Base-by-base conservation (phyloP, 2,888 invertebrate species). In the Dryococelus australis region DNA sequence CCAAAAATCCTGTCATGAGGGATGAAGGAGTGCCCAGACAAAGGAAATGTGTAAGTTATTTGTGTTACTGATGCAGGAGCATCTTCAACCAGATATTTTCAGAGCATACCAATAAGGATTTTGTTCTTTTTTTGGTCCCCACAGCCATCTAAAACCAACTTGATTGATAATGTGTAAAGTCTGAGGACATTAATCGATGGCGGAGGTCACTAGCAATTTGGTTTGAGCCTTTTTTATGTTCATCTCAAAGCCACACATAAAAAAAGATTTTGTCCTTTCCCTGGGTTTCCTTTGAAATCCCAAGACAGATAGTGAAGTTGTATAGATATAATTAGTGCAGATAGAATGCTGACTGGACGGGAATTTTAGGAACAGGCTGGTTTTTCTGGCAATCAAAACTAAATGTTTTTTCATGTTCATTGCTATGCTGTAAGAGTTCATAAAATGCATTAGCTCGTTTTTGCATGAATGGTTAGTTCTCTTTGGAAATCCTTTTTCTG, bases 361-460 rank as follows among this genome's bases (percentile, higher is more conserved):
- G 27, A 26, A 79, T 79, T 79, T 79, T 79, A 26, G 79, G 79
- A 79, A 79, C 16, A 9, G 20, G 24, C 79, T 79, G n/a, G 24
- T 47, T 81, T 26, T 81, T n/a, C 81, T 81, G 81, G 16, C 81
- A 81, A 81, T n/a, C 81, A 81, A n/a, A 81, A 26, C 24, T 81
- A 81, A 81, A 81, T 81, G 26, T n/a, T 81, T 3, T 81, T n/a
- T 81, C 26, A 16, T 81, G 81, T 3, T 81, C 81, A 81, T 12
- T 9, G 20, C 26, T n/a, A 26, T 26, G 81, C 47, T 12, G 12
- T 47, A 47, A 47, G 12, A 47, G 6, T 6, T 47, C 12, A 47
- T 47, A 47, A 47, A 47, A 47, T 12, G 12, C 47, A 12, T 47
- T 47, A 47, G 47, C 12, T 47, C 47, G n/a, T 47, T 47, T 47